Evolutionary conservation across 2,113 vertebrate species (phyloP), one percentile per base, ranked within the genome.

Genomic region (Orientallactaga bullata): DNA sequence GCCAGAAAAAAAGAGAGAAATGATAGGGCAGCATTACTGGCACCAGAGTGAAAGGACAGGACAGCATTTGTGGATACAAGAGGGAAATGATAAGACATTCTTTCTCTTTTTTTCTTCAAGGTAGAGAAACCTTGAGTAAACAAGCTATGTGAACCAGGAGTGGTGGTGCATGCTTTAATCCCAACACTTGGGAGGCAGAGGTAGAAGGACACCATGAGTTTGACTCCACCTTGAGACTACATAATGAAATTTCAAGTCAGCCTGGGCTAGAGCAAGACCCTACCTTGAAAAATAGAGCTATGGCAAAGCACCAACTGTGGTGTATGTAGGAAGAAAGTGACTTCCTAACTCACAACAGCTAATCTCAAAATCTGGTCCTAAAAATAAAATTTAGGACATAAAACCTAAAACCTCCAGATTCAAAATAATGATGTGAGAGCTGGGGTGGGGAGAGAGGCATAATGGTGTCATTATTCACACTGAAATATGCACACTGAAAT

Each of bases 391-490:
- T 90, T 71, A 60, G 42, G 55, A 91, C 37, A 95, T 0, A 66
- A 24, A 55, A 91, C 13, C n/a, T 78, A 26, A 72, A 95, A 93
- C 83, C 32, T 85, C 84, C 8, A 80, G 72, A 71, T 71, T 35
- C 12, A 39, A 88, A 78, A 37, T 30, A 84, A 77, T 13, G 32
- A 71, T 20, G 30, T 35, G 35, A 28, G n/a, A 63, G 17, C n/a
- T 80, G 11, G 37, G 61, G 42, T 47, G 24, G 28, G 35, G 7
- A 47, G 15, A 8, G 26, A 24, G 76, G 24, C 1, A 65, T 23
- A 84, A 85, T 9, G n/a, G 61, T n/a, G 32, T 16, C 18, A 28
- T 86, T 32, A 35, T 42, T 88, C 18, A 37, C 32, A 61, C 0
- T 24, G 30, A 92, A 94, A 90, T 55, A n/a, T n/a, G n/a, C 18